These are phyloP conservation scores for Enoplosus armatus DNA, from an alignment of 2,797 vertebrate species.

Conservation along the genomic window DNA sequence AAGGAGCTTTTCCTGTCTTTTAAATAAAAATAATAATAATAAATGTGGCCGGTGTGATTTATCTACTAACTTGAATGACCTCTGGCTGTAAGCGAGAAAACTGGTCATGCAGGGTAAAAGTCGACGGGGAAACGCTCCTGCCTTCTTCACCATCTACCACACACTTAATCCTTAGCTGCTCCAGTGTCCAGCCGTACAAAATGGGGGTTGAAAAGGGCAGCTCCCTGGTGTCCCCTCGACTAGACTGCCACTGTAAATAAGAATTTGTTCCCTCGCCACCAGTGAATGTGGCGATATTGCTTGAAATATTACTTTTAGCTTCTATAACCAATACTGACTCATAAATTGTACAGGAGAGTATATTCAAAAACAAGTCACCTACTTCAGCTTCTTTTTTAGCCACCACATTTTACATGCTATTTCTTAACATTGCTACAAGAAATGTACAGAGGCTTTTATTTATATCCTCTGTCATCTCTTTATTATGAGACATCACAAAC, in stretches of 20 bases:
- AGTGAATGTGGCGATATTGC: neutral
- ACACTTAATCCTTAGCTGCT: conserved; percentile 62
- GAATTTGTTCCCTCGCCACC: conserved; percentile 25
- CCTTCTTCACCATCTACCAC: conserved; percentile 42
- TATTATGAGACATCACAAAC: neutral
- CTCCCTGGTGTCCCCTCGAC: conserved; percentile 61
- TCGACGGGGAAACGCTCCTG: conserved; percentile 42
- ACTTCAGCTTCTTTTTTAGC: neutral
- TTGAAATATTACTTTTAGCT: conserved; percentile 34
- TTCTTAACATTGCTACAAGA: neutral
- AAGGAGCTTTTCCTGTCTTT: neutral
- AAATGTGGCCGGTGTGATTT: conserved; percentile 42
- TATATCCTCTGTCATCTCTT: neutral
- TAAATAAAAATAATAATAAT: conserved; percentile 23
- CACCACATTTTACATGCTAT: neutral
- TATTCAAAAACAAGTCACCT: neutral
- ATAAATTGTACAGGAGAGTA: neutral
- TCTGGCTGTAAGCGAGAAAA: conserved; percentile 46
- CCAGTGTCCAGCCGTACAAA: conserved; percentile 63
- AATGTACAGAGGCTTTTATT: neutral
- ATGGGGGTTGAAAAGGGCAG: conserved; percentile 71
- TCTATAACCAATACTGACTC: neutral
- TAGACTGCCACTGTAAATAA: conserved; percentile 66
- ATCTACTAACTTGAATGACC: conserved; percentile 43
- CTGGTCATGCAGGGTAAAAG: conserved; percentile 47